Base-by-base conservation (phyloP, 2,797 vertebrate genomes). In the Lateolabrax maculatus region DNA sequence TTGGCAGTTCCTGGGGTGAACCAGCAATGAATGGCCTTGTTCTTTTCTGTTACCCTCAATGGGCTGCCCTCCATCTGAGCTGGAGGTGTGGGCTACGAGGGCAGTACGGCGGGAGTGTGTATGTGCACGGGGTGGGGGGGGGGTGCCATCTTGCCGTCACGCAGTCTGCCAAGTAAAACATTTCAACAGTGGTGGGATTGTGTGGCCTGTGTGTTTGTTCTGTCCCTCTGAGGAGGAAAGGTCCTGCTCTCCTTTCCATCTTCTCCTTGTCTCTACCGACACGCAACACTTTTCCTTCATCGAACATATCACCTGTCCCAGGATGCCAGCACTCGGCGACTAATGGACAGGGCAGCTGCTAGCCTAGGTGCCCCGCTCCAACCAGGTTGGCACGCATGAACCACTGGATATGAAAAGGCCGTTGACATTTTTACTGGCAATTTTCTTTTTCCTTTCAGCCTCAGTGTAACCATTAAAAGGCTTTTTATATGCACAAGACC, bases 111-210 rank as follows among this genome's bases (percentile, higher is more conserved):
- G 73, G 56, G 75, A 74, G 79, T 68, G 69, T 39, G 68, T 66
- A 29, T 77, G 79, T 69, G 46, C 2, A 16, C 19, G 43, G n/a
- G n/a, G n/a, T 7, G 44, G 60, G 15, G 8, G 18, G 57, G 51
- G 75, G 72, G 39, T 87, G 86, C 90, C 89, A 92, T 89, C 89
- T 79, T 80, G 86, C 85, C 48, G 68, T 90, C 84, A 83, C 53
- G 1, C 56, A 68, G 80, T 83, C 84, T 87, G 92, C 94, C 93
- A 94, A 93, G 60, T 84, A 85, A 85, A 94, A 95, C 94, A 93
- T 93, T 94, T 87, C 78, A 90, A 94, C 94, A 94, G 91, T 86
- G 68, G 89, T 89, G 85, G 89, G 80, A 92, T 93, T 95, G 93
- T 95, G 79, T 63, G 77, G 81, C 68, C 69, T 66, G 84, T 61